A percentile compares a stretch with the other conserved stretches of the same genome.
Evolutionary conservation across 2,888 invertebrate species (phyloP).

Genomic region (Dolichomitus sp.): DNA sequence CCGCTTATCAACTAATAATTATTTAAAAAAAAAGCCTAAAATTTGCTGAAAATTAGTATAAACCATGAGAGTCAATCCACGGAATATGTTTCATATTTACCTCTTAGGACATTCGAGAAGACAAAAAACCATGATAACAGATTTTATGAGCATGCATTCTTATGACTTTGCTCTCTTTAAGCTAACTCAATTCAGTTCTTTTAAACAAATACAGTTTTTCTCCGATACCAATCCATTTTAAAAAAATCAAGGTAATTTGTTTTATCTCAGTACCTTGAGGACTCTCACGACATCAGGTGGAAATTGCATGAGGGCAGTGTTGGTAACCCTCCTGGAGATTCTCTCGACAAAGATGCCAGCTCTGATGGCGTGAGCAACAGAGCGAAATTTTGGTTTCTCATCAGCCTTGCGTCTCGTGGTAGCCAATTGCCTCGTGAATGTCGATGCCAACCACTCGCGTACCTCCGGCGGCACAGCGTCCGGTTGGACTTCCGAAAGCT

Average conservation of each 20-base stretch:
- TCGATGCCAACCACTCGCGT: conserved; percentile 98
- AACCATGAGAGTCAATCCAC: too few relatives aligned
- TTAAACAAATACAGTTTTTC: too few relatives aligned
- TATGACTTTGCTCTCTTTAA: too few relatives aligned
- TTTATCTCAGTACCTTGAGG: conserved; percentile 90
- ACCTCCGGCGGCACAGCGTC: conserved; percentile 99
- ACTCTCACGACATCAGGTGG: conserved; percentile 95
- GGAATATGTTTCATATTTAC: too few relatives aligned
- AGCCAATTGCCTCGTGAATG: conserved; percentile 96
- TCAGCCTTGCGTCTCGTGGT: conserved; percentile 92
- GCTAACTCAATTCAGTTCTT: too few relatives aligned
- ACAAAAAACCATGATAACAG: too few relatives aligned
- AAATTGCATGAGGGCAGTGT: conserved; percentile 94
- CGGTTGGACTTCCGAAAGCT: conserved; percentile 97
- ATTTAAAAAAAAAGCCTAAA: too few relatives aligned
- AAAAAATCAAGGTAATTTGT: not conserved
- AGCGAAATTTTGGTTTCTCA: conserved; percentile 96
- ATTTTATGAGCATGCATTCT: too few relatives aligned
- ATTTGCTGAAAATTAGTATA: too few relatives aligned
- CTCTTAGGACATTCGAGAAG: too few relatives aligned
- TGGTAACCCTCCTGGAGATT: conserved; percentile 94
- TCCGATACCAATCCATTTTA: not conserved
- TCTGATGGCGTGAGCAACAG: conserved; percentile 98
- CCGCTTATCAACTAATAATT: too few relatives aligned
- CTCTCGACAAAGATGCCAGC: conserved; percentile 99